A percentile compares a stretch with the other conserved stretches of the same genome.
These are phyloP conservation scores for Phasianus colchicus DNA, from an alignment of 2,113 vertebrate genomes.

Conservation along the genomic window DNA sequence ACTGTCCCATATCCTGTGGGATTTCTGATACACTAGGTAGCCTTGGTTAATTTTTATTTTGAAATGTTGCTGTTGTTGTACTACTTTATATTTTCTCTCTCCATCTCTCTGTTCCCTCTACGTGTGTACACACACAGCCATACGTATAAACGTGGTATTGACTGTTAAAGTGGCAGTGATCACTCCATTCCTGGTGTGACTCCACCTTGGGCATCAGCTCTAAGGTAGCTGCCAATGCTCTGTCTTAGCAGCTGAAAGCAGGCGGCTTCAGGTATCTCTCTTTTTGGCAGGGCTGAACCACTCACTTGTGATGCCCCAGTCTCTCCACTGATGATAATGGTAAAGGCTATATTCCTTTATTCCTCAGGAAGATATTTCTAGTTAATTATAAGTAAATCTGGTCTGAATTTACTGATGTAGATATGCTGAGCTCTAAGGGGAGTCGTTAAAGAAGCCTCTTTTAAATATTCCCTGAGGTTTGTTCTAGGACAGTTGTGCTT, in stretches of 20 bases:
- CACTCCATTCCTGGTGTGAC: background rate
- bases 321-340: background rate
- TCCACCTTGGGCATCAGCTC: background rate
- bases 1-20: background rate
- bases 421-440: background rate
- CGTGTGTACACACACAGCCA: background rate
- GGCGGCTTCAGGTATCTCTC: background rate
- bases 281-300: background rate
- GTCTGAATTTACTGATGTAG: background rate
- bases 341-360: background rate
- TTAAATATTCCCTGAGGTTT: background rate
- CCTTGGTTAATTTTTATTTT: background rate
- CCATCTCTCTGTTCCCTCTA: background rate
- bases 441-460: background rate
- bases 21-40: background rate
- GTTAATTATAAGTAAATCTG: background rate
- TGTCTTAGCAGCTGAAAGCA: background rate
- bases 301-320: background rate
- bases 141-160: accelerated
- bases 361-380: background rate
- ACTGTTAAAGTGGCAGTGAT: background rate
- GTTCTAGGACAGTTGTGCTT: background rate
- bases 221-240: background rate
- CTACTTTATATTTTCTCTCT: background rate
- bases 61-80: background rate